These are phyloP conservation scores for Xenops minutus DNA, from an alignment of 2,797 vertebrate genomes.

Conservation along the genomic window DNA sequence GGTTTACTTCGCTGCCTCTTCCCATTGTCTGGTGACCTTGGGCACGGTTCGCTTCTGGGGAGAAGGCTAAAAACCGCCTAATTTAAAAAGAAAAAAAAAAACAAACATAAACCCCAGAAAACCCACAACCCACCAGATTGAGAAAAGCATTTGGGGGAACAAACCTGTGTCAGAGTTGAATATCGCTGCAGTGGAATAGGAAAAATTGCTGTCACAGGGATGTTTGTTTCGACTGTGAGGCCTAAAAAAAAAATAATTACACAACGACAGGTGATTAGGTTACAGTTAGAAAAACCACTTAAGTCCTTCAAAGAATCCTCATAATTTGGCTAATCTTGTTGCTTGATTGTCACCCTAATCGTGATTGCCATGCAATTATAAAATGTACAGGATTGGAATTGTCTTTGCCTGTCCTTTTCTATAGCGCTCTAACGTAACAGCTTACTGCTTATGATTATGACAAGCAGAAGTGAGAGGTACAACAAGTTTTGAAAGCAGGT, in stretches of 20 bases:
- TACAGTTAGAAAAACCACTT: not conserved
- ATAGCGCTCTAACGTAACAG: fast-evolving
- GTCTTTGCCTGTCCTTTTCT: not conserved
- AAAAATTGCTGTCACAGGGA: not conserved
- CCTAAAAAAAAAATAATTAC: not conserved
- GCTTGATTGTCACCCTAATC: not conserved
- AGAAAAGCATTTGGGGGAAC: not conserved
- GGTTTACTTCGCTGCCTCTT: not conserved
- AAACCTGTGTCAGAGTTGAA: not conserved
- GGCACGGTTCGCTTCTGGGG: not conserved
- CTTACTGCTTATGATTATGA: not conserved
- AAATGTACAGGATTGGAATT: not conserved
- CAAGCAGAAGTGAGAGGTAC: not conserved
- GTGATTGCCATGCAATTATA: fast-evolving
- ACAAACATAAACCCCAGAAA: not conserved
- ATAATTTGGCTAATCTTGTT: not conserved
- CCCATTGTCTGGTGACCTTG: constrained; percentile 43
- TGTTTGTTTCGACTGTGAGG: not conserved
- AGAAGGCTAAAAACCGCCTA: not conserved
- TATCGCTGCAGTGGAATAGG: not conserved
- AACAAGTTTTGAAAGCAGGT: not conserved
- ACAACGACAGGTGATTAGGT: not conserved
- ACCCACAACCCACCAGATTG: not conserved
- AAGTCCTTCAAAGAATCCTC: not conserved
- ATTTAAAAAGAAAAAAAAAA: not conserved